Conservation (phyloP, 2,113 vertebrate genomes). For the Cyprichromis sp. region DNA sequence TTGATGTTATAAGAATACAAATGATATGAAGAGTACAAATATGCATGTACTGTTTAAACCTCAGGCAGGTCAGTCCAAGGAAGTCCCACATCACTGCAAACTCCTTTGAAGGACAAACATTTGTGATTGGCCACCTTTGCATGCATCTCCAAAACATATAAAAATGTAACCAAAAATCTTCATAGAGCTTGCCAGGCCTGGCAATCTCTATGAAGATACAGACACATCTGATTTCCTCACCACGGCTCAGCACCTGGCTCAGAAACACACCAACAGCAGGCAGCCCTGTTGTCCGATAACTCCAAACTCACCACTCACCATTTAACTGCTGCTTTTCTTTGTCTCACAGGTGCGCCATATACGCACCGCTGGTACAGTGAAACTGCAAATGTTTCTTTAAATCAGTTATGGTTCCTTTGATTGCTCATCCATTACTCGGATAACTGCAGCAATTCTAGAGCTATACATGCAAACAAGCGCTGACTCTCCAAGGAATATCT, state of each 20-base stretch:
- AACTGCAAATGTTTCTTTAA: background rate
- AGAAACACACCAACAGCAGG: background rate
- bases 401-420: background rate
- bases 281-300: background rate
- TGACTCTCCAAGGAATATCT: background rate
- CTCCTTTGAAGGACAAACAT: background rate
- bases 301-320: background rate
- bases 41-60: background rate
- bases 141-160: background rate
- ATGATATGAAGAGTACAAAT: background rate
- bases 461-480: background rate
- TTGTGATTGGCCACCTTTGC: background rate
- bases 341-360: background rate
- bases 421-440: background rate
- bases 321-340: background rate
- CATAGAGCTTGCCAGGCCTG: background rate
- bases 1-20: background rate
- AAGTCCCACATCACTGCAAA: background rate
- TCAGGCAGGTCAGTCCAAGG: background rate
- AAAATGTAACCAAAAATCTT: background rate
- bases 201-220: background rate
- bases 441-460: background rate
- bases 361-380: background rate
- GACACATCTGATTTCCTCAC: background rate
- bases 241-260: background rate